Conservation (phyloP, 2,888 invertebrate genomes). For the Dryobotodes eremita region DNA sequence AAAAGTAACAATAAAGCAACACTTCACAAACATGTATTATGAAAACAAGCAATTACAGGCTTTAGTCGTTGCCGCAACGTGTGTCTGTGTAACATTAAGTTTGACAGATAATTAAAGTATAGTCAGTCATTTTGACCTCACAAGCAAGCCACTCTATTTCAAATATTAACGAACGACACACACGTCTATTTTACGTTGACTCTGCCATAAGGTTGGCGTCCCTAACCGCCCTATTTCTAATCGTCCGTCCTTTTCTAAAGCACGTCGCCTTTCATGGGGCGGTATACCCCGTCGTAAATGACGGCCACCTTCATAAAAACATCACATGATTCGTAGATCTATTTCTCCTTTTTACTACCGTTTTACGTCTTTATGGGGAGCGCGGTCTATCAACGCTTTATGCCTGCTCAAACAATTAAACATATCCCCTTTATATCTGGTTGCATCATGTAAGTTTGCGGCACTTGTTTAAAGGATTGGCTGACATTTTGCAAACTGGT, state of each 20-base stretch:
- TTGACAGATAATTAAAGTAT: conserved; percentile 40
- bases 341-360: conserved; percentile 70
- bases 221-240: conserved; percentile 68
- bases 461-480: conserved; percentile 67
- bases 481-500: conserved; percentile 82
- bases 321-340: conserved; percentile 70
- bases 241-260: conserved; percentile 70
- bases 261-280: conserved; percentile 64
- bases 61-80: conserved; percentile 25
- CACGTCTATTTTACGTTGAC: conserved; percentile 54
- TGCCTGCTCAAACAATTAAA: conserved; percentile 68
- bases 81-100: conserved; percentile 20
- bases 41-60: conserved; percentile 50
- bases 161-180: conserved; percentile 62
- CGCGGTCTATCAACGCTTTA: conserved; percentile 58
- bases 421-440: conserved; percentile 67
- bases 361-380: conserved; percentile 66
- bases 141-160: conserved; percentile 50
- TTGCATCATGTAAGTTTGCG: conserved; percentile 73
- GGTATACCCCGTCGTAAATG: conserved; percentile 73
- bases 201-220: conserved; percentile 61
- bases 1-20: not conserved
- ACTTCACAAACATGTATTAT: conserved; percentile 6
- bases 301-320: conserved; percentile 74
- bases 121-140: conserved; percentile 42